Evolutionary conservation across 2,113 vertebrate genomes (phyloP), one percentile per base, ranked within the genome.

Genomic region (Tauraco erythrolophus): DNA sequence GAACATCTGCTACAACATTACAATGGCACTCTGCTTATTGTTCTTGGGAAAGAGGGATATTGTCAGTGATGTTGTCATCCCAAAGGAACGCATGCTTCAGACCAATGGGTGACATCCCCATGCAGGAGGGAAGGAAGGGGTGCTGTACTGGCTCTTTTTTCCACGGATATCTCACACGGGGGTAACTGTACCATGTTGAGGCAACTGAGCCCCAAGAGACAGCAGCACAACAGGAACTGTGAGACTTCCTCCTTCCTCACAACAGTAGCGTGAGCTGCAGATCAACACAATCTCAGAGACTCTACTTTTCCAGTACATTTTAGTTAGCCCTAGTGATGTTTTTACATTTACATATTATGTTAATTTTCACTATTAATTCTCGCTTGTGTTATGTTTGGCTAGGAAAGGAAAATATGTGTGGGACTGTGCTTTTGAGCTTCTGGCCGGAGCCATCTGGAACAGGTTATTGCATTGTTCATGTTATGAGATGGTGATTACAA

Each of bases 371-470:
- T 81, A 46, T 62, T 94, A 89, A 87, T 91, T 91, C 56, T 78
- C 78, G 50, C 35, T 77, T 94, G 13, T 86, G 79, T 95, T 95
- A 46, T 81, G 51, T 91, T 94, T 97, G 93, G 94, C 94, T 91
- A 30, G 31, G 56, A 84, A 89, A 91, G 21, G 23, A 81, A 95
- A 92, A 84, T 80, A 70, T 62, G 23, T 45, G 33, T 48, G 21
- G 62, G 28, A 27, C 58, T 83, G 12, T 53, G 68, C 71, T 65
- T 83, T 30, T 74, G 56, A 86, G 72, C 72, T 86, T 70, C 85
- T 95, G 68, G 28, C 37, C 3, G 6, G 41, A 92, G 66, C 62
- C 92, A 88, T 96, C 94, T 97, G 95, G 94, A 96, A 91, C 58
- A 83, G 60, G 83, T 97, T 97, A 95, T 80, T 79, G 56, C 31